Base-by-base conservation (phyloP, 2,888 invertebrate species). In the Exephanes ischioxanthus region DNA sequence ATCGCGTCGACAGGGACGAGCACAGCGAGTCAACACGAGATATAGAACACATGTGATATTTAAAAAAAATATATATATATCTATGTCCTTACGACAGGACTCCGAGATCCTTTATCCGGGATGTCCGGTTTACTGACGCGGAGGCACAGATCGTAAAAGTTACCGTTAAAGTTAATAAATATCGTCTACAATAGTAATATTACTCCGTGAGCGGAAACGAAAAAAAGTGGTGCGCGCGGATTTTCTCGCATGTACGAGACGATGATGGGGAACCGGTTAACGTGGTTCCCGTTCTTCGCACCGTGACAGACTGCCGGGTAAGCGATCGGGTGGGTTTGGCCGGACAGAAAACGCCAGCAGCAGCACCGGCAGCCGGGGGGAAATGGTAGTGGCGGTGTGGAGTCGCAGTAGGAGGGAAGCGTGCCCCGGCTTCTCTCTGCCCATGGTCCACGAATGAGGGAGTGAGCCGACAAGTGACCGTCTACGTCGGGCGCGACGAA, bases 241-340 rank as follows among this genome's bases (percentile, higher is more conserved):
- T 79, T 11, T 72, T 80, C 80, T 80, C 72, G 68, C 82, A 80
- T 78, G 73, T 77, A 77, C 71, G 73, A 75, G 68, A 73, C 75
- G 80, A 58, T 58, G 84, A 81, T 89, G 87, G 91, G 91, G 92
- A 93, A 93, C 92, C 92, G 93, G 92, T 93, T 93, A 90, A 91
- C 92, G 94, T 94, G 92, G 93, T 93, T 93, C 93, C 93, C 92
- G 94, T 92, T 94, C 92, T 93, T 94, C 93, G 93, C 93, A 92
- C 92, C 93, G 93, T 94, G 92, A 93, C 91, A 92, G 93, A 93
- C 94, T 94, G 94, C 91, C 93, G 92, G 90, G 91, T 87, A 90
- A 90, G 89, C 90, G 91, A 89, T 90, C 92, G 90, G 90, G 91
- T 80, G 86, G 86, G 86, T 90, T 90, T 89, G 88, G 89, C 88